Percentiles rank a stretch among this genome's conserved stretches.
Conservation (phyloP, 1,140 invertebrate genomes). For the Leguminivora glycinivorella region DNA sequence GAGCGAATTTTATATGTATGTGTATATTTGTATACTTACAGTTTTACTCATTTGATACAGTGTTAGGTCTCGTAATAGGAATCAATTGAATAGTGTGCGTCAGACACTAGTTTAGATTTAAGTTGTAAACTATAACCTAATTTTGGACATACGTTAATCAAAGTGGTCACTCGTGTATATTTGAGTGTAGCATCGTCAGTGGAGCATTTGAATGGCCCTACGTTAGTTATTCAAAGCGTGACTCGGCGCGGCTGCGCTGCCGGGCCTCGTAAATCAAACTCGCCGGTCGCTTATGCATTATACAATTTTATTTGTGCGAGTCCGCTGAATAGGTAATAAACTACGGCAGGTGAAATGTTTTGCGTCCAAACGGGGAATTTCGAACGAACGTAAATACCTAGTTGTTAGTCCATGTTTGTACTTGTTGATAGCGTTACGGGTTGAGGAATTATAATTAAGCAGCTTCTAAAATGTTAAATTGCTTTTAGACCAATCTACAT, state of each 20-base stretch:
- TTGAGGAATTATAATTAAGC: too few species aligned
- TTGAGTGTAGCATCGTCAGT: constrained; percentile 29
- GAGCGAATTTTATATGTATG: too few species aligned
- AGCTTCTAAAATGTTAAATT: too few species aligned
- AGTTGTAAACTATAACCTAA: too few species aligned
- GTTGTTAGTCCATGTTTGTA: constrained; percentile 26
- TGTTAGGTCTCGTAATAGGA: too few species aligned
- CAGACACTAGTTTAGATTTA: too few species aligned
- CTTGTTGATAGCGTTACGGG: too few species aligned
- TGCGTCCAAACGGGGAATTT: constrained; percentile 63
- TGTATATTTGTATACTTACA: too few species aligned
- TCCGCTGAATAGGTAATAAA: constrained; percentile 78
- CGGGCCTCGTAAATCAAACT: constrained; percentile 75
- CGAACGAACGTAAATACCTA: constrained; percentile 64
- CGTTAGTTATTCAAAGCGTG: constrained; percentile 74
- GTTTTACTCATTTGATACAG: too few species aligned
- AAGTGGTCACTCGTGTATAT: background rate
- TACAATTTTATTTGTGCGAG: constrained; percentile 79
- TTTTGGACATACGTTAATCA: background rate
- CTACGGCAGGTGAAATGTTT: constrained; percentile 71
- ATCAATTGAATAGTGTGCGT: too few species aligned
- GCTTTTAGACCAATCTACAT: too few species aligned
- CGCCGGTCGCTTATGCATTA: constrained; percentile 77
- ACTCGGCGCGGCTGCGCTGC: constrained; percentile 42
- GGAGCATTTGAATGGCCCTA: constrained; percentile 54